A percentile compares a stretch with the other conserved stretches of the same genome.
phyloP scores from a whole-genome alignment of 2,888 invertebrate genomes.

The Ochlodes sylvanus region DNA sequence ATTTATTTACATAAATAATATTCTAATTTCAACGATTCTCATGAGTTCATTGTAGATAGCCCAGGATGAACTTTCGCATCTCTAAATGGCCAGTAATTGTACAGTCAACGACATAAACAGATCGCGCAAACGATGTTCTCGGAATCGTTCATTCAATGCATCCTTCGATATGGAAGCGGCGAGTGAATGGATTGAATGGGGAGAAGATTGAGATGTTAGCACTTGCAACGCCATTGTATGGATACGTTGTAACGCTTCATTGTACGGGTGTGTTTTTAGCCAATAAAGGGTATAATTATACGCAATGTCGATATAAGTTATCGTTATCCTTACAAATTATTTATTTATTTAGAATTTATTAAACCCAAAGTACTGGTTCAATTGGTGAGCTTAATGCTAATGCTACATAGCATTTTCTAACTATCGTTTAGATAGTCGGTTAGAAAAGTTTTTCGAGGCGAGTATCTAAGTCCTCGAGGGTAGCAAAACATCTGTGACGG shows the following conservation, averaged over 20 bases:
- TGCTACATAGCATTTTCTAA: too few relatives aligned
- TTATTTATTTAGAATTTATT: too few relatives aligned
- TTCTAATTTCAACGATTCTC: not conserved
- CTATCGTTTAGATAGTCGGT: too few relatives aligned
- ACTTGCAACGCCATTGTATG: slow-evolving; percentile 45
- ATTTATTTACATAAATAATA: too few relatives aligned
- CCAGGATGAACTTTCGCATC: slow-evolving; percentile 30
- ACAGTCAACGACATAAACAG: slow-evolving; percentile 32
- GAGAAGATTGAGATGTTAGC: slow-evolving; percentile 70
- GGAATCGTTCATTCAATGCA: slow-evolving; percentile 44
- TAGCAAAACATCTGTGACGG: too few relatives aligned
- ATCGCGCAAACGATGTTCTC: slow-evolving; percentile 35
- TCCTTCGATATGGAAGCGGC: slow-evolving; percentile 51
- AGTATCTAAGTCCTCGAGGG: too few relatives aligned
- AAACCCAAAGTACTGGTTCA: too few relatives aligned
- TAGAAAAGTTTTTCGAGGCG: too few relatives aligned
- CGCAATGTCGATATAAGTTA: not conserved
- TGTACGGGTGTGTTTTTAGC: not conserved
- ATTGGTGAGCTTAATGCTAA: too few relatives aligned
- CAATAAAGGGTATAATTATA: not conserved
- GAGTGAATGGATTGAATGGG: slow-evolving; percentile 56
- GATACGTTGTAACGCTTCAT: slow-evolving; percentile 18
- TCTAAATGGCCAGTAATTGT: slow-evolving; percentile 39
- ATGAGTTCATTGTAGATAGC: slow-evolving; percentile 8
- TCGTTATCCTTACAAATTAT: too few relatives aligned